Evolutionary conservation across 2,113 vertebrate species (phyloP).

Genomic region (Lamprotornis superbus): DNA sequence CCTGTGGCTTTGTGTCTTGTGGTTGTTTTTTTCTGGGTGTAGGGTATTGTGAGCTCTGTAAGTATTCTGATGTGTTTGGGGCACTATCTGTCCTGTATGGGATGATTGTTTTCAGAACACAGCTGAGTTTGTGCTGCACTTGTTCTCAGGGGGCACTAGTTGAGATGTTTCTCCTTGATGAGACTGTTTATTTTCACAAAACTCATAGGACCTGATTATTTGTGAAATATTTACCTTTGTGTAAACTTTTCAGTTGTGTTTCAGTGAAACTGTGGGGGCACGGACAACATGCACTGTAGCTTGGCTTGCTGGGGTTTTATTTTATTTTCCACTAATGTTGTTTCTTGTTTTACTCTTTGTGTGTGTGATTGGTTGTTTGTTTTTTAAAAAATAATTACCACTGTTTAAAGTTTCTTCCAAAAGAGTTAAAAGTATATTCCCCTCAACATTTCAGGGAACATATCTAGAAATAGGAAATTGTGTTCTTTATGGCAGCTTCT

Average conservation of each 20-base stretch:
- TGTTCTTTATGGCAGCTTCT: background rate
- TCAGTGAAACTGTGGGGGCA: background rate
- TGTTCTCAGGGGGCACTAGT: background rate
- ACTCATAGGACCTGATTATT: background rate
- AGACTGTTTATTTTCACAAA: background rate
- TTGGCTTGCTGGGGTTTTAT: background rate
- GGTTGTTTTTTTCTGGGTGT: background rate
- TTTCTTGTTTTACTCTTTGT: background rate
- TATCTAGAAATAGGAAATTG: background rate
- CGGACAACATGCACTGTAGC: accelerated
- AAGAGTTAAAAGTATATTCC: background rate
- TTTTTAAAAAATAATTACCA: background rate
- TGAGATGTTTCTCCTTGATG: background rate
- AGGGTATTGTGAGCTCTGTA: background rate
- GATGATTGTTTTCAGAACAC: background rate
- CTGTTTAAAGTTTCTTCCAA: background rate
- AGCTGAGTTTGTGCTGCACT: background rate
- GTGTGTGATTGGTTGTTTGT: background rate
- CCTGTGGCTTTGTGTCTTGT: constrained; percentile 37
- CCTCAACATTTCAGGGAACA: background rate
- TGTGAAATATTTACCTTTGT: background rate
- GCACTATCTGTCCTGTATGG: background rate
- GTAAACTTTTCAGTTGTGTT: background rate
- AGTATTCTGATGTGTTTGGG: background rate
- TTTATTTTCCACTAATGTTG: background rate